Percentiles rank a stretch among this genome's conserved stretches.
These are phyloP conservation scores for Psittacula echo DNA, from an alignment of 2,797 vertebrate species.

Conservation along the genomic window DNA sequence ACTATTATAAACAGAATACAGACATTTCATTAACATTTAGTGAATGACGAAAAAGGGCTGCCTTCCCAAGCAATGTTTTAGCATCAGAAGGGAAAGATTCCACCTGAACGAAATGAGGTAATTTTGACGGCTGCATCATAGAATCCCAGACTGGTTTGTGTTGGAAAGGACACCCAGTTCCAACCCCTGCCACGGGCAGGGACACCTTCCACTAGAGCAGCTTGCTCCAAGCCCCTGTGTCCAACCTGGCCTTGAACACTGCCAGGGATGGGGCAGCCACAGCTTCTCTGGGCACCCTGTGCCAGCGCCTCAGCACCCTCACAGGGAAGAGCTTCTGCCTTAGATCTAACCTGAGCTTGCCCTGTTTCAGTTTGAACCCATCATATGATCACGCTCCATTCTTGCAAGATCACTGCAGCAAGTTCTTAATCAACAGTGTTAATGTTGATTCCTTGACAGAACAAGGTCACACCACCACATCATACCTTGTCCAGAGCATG, in stretches of 20 bases:
- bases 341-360: neutral
- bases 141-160: neutral
- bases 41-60: fast-evolving
- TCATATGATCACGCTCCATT: fast-evolving
- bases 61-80: neutral
- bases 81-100: neutral
- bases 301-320: neutral
- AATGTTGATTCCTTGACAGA: neutral
- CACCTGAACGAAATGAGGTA: neutral
- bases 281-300: too few relatives aligned
- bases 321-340: neutral
- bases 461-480: neutral
- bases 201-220: too few relatives aligned
- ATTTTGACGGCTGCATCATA: neutral
- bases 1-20: neutral
- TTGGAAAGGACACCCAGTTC: neutral
- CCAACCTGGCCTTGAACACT: too few relatives aligned
- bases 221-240: too few relatives aligned
- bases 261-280: too few relatives aligned
- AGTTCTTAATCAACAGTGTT: neutral
- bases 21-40: neutral
- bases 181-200: neutral
- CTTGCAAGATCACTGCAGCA: neutral
- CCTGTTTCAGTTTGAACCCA: neutral
- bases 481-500: neutral